Evolutionary conservation across 2,888 invertebrate species (phyloP), one percentile per base, ranked within the genome.

Genomic region (Halocaridina rubra): DNA sequence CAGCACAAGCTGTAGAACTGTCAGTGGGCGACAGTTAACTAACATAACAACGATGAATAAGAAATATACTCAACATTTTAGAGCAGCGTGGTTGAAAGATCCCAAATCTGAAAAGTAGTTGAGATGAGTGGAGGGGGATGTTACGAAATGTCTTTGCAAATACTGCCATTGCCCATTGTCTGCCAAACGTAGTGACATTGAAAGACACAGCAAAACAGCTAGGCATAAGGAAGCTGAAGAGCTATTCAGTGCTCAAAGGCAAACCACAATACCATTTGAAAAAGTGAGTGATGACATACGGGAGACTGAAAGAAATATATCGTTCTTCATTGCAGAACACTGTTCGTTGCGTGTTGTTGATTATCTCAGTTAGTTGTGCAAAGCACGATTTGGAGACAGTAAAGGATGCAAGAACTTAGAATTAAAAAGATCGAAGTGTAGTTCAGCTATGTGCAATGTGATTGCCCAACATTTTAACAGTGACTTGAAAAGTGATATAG

Each of bases 401-500:
- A 77, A 64, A 57, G 77, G 33, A 33, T 77, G 33, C 64, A 78
- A 33, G 30, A 19, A 78, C 7, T 39, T 78, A 16, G 64, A 33
- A 24, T 19, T 78, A 33, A 78, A 39, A 22, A 1, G 78, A 33
- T 77, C 77, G 10, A 64, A 77, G 77, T 64, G 64, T 77, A 77
- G 64, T 77, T 30, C 77, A 29, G 24, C 64, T 33, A 39, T 78
- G 10, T 64, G 24, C 32, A 77, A 33, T 64, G 61, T 77, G 22
- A 30, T 64, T 64, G 77, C 77, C 7, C 77, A 32, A 59, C 64
- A 64, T 24, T 78, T 64, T 33, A 19, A 3, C 39, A 32, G 24
- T 64, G 78, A 78, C 64, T 59, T 78, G 1, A 78, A 39, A 29
- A 24, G 19, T 78, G 78, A 78, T 33, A 64, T 64, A n/a, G 76